phyloP scores from a whole-genome alignment of 2,888 invertebrate species.

The Eilema griseolum region DNA sequence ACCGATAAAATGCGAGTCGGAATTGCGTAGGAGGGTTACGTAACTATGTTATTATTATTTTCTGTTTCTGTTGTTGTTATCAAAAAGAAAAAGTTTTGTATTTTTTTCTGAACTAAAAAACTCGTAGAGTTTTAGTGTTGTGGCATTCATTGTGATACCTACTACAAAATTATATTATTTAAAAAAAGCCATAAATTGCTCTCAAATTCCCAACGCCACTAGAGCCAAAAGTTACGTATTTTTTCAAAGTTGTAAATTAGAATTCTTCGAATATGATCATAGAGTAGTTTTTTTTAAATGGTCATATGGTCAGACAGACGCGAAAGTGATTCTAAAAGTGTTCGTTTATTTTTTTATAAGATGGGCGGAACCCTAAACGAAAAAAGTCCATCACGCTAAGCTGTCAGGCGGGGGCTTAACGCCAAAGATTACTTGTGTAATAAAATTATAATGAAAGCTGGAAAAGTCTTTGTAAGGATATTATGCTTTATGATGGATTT shows the following conservation, averaged over 20 bases:
- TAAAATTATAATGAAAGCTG: constrained; percentile 18
- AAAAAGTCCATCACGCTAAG: constrained; percentile 9
- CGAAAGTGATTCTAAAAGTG: background rate
- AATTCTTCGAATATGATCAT: background rate
- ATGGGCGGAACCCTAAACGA: constrained; percentile 1
- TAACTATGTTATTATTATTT: too few species aligned
- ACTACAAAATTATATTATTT: too few species aligned
- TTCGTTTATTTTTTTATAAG: constrained; percentile 20
- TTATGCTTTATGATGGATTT: constrained; percentile 14
- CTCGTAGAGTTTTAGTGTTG: too few species aligned
- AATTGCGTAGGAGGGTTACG: too few species aligned
- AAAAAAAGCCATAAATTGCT: too few species aligned
- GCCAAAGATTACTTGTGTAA: constrained; percentile 14
- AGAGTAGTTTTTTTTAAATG: background rate
- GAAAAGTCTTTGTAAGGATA: constrained; percentile 15
- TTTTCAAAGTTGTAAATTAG: background rate
- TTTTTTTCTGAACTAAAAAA: too few species aligned
- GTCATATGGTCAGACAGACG: background rate
- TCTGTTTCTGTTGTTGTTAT: too few species aligned
- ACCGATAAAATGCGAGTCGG: background rate
- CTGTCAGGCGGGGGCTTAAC: constrained; percentile 2
- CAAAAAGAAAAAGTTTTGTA: too few species aligned
- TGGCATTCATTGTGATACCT: too few species aligned
- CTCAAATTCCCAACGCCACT: too few species aligned
- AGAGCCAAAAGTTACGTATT: background rate